Evolutionary conservation across 2,797 vertebrate genomes (phyloP).

Genomic region (Pseudopleuronectes americanus): DNA sequence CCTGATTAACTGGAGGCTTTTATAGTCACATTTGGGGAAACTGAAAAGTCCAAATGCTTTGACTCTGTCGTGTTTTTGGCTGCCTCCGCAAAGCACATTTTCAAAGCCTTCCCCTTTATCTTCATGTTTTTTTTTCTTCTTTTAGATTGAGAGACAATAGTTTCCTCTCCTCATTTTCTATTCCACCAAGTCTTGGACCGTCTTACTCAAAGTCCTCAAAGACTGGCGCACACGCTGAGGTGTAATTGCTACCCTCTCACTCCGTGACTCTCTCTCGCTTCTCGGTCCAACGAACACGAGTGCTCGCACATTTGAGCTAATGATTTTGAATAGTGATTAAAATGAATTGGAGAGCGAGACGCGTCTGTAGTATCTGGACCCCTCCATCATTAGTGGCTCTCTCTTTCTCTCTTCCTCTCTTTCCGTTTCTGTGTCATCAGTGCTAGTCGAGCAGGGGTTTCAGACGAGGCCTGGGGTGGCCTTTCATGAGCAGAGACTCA

Average conservation of each 20-base stretch:
- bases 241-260: conserved; percentile 74
- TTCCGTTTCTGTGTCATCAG: conserved; percentile 66
- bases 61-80: conserved; percentile 49
- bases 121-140: conserved; percentile 39
- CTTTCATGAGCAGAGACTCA: conserved; percentile 82
- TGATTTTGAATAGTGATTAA: conserved; percentile 82
- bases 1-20: conserved; percentile 58
- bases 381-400: conserved; percentile 80
- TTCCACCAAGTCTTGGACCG: conserved; percentile 67
- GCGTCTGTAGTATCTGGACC: conserved; percentile 74
- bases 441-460: conserved; percentile 72
- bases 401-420: conserved; percentile 50
- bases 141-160: conserved; percentile 69
- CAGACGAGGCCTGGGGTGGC: conserved; percentile 76
- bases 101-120: conserved; percentile 53
- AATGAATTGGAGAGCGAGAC: conserved; percentile 78
- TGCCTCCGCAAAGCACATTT: conserved; percentile 51
- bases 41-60: conserved; percentile 41
- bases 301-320: conserved; percentile 74
- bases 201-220: conserved; percentile 68
- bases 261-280: conserved; percentile 50
- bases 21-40: conserved; percentile 45
- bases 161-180: conserved; percentile 67
- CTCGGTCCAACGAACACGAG: conserved; percentile 61
- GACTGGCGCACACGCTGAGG: conserved; percentile 67